phyloP scores from a whole-genome alignment of 2,113 vertebrate species.

The human region DNA sequence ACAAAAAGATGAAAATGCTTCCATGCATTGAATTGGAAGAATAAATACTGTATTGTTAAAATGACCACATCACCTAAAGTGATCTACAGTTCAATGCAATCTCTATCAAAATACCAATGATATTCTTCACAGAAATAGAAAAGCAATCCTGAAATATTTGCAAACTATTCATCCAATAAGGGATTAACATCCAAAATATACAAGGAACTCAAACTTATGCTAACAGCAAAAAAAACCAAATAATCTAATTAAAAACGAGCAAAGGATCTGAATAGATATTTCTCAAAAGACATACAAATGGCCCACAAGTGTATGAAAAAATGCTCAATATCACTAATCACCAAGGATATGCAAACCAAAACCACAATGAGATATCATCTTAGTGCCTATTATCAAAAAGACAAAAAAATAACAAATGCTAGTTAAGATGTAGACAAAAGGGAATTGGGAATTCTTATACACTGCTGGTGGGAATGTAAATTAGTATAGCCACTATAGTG shows the following conservation, averaged over 20 bases:
- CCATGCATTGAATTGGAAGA: neutral
- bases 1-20: neutral
- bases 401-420: neutral
- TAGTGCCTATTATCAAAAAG: neutral
- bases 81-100: neutral
- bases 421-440: neutral
- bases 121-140: neutral
- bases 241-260: neutral
- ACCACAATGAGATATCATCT: neutral
- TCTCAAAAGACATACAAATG: neutral
- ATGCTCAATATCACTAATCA: neutral
- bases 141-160: neutral
- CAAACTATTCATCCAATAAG: neutral
- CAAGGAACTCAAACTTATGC: neutral
- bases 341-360: neutral
- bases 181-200: neutral
- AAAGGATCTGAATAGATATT: neutral
- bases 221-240: neutral
- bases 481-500: neutral
- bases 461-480: neutral
- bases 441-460: neutral
- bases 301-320: neutral
- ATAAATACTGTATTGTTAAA: neutral
- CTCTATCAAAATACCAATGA: neutral
- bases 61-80: neutral